Evolutionary conservation across 2,113 vertebrate genomes (phyloP), one percentile per base, ranked within the genome.

Genomic region (Gasterosteus nipponicus): DNA sequence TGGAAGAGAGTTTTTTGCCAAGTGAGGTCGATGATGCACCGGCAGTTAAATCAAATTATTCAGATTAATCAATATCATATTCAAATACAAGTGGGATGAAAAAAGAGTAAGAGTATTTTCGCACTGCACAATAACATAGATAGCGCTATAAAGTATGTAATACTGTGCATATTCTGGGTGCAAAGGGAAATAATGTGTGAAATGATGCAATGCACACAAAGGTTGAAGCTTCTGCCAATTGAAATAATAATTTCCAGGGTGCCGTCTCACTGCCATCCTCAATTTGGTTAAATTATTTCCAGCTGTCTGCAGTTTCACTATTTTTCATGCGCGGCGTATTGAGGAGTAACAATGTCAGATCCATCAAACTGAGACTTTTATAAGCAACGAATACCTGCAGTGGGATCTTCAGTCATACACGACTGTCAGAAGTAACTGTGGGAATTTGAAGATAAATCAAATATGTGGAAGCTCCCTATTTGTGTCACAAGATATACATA

Each of bases 401-500:
- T 7, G 16, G n/a, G 16, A 46, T 10, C 47, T 56, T 19, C 54
- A 51, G 22, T 51, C 64, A 39, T 51, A 35, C 33, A 53, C 35
- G 9, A 44, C 26, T 33, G 35, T 71, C 66, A 35, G 31, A 49
- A 19, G 62, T 8, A 38, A 16, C 57, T 38, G 49, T 42, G 69
- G 44, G 22, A 65, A 39, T 19, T 77, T 54, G 18, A n/a, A 81
- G 54, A 75, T 70, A 67, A 69, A 47, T 57, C 38, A 53, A 66
- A 29, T 59, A 19, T 11, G 35, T 44, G 38, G 19, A 66, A 15
- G 47, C 31, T 57, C 33, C 35, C 47, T 82, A 26, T 70, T 61
- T 57, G 39, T 65, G 19, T 79, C 31, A 47, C 51, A 82, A 67
- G 60, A 77, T 69, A 62, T 72, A 75, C 64, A 69, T 60, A 9